Percentiles rank a stretch among this genome's conserved stretches.
phyloP scores from a whole-genome alignment of 2,113 vertebrate species.

The Silurus glanis region DNA sequence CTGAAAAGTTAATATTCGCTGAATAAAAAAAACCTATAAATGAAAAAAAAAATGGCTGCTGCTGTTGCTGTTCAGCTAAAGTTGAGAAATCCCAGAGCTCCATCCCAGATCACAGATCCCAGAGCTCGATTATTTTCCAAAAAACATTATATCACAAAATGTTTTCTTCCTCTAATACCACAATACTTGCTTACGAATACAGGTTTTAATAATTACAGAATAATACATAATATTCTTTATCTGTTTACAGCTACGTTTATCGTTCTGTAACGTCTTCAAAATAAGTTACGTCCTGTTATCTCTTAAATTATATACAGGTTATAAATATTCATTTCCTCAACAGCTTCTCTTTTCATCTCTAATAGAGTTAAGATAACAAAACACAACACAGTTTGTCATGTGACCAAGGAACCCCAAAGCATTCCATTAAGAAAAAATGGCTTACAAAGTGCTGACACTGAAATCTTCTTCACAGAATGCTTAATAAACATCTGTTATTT shows the following conservation, averaged over 20 bases:
- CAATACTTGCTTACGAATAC: not conserved
- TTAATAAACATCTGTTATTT: not conserved
- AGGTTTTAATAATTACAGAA: not conserved
- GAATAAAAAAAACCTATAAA: too few species aligned
- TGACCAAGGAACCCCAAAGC: not conserved
- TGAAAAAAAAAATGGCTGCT: too few species aligned
- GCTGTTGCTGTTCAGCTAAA: too few species aligned
- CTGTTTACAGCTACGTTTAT: not conserved
- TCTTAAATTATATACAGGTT: not conserved
- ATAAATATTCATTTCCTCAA: not conserved
- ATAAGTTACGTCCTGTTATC: not conserved
- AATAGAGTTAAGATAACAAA: not conserved
- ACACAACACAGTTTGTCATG: not conserved
- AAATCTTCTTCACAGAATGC: not conserved
- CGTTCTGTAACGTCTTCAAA: not conserved
- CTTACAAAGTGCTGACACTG: not conserved
- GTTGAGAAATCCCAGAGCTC: too few species aligned
- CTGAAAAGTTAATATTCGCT: too few species aligned
- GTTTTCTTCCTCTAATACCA: too few species aligned
- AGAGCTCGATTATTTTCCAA: too few species aligned
- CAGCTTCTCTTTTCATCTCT: not conserved
- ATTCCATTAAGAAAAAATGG: not conserved
- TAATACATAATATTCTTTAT: not conserved
- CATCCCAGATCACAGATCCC: too few species aligned
- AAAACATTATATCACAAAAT: too few species aligned